Evolutionary conservation across 2,797 vertebrate genomes (phyloP), one percentile per base, ranked within the genome.

Genomic region (Microcaecilia unicolor): DNA sequence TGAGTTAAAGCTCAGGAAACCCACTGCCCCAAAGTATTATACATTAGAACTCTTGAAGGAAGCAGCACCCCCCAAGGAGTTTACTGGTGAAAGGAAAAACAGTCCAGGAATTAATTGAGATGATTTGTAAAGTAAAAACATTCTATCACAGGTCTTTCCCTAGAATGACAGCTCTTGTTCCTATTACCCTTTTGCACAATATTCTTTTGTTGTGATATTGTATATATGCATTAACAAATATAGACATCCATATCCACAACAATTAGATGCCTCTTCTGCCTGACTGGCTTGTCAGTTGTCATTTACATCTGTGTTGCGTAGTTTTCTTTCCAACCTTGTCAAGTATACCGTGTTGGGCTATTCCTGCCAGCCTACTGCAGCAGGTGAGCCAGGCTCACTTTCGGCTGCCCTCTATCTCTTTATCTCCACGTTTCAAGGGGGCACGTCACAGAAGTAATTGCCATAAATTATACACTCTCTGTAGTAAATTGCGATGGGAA

Each of bases 381-480:
- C 53, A 48, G 58, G 61, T 62, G 63, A 61, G 62, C 42, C 51
- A 60, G 67, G 58, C 68, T 67, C 48, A 38, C 56, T 49, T 51
- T 74, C 58, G 58, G 45, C 29, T 44, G 58, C 69, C 70, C 34
- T 60, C 55, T 61, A 35, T 35, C 51, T 64, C 43, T 70, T 54
- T 58, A 62, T 53, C 54, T 61, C 58, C n/a, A 43, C 52, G 51
- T 59, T 54, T 58, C 53, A 64, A 72, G 44, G 16, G 25, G 32
- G 37, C 10, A 56, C 37, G 43, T 59, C 50, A 64, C 42, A 22
- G 37, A 66, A 48, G 60, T 51, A 62, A 77, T 61, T 71, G 56
- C 62, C 44, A 37, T 49, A 61, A 77, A 67, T 70, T 67, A 61
- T 43, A 66, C 51, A 55, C 49, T 66, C 55, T 64, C 53, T 62